Base-by-base conservation (phyloP, 2,888 invertebrate genomes). In the Oligia fasciuncula region DNA sequence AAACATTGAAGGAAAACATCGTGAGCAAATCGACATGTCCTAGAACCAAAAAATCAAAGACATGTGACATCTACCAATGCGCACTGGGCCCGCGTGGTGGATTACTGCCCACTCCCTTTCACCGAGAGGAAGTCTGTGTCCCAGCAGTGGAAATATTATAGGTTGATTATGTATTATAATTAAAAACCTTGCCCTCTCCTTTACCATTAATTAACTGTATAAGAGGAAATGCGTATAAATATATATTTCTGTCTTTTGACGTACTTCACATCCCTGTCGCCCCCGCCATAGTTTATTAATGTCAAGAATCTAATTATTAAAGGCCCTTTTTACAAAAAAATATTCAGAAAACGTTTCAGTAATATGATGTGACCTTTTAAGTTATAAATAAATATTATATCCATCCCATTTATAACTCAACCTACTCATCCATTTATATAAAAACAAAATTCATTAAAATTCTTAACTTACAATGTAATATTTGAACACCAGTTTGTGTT, bases 391-490 rank as follows among this genome's bases (percentile, higher is more conserved):
- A 23, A 17, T 54, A 3, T 54, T 35, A n/a, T 54, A 62, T 19
- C 19, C 5, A 2, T 19, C 3, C 19, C 14, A 35, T 57, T 77
- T 9, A 65, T n/a, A 9, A 65, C 65, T 57, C 65, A n/a, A 54
- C 5, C n/a, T 14, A 35, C 35, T 54, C 46, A 4, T 54, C 14
- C 1, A n/a, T 57, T 43, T 43, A 67, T 51, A 51, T 40, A 60
- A 11, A 49, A 66, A 46, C 11, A 54, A 29, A 68, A 62, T 79
- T 66, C 4, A 67, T 79, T 79, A 29, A 54, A 63, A 14, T 40
- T 23, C 17, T 2, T 17, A 40, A 80, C 62, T 68, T 43, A 54
- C 13, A 65, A 81, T 51, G n/a, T 49, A 51, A 65, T 60, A 69
- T 35, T 35, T 8, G 69, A 66, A 66, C 23, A 76, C 35, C 14